A percentile compares a stretch with the other conserved stretches of the same genome.
These are phyloP conservation scores for Homarus gammarus DNA, from an alignment of 2,888 invertebrate species.

Conservation along the genomic window DNA sequence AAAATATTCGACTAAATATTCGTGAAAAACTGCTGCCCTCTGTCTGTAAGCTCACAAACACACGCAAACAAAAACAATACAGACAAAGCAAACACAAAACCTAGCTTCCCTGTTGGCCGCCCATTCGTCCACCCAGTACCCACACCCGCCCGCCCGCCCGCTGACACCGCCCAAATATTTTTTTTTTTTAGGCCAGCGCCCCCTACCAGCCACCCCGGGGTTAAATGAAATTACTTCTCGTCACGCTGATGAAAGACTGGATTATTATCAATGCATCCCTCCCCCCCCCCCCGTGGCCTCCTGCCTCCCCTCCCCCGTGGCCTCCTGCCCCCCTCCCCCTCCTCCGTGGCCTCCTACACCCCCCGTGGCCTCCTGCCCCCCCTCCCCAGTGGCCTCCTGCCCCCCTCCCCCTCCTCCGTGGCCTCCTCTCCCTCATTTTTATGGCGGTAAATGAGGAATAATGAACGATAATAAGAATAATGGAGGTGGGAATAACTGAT, in stretches of 20 bases:
- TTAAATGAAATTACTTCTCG: neutral
- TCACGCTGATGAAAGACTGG: neutral
- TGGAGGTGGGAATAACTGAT: no score
- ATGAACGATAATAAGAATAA: no score
- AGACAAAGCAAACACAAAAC: conserved; percentile 6
- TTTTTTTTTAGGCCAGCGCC: no score
- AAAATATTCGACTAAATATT: conserved; percentile 4
- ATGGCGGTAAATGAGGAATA: no score
- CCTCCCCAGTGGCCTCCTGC: conserved; percentile 4
- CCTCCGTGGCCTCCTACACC: neutral
- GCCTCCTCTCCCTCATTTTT: neutral
- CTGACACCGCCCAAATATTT: no score
- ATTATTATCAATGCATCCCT: neutral
- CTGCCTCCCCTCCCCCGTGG: neutral
- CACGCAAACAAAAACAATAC: conserved; percentile 12
- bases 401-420: neutral
- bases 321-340: neutral
- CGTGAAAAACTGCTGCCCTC: neutral
- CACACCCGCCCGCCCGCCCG: no score
- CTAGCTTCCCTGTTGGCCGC: neutral
- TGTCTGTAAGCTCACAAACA: neutral
- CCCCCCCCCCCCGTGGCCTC: neutral
- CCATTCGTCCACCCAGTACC: conserved; percentile 10
- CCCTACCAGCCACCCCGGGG: neutral
- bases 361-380: neutral